These are phyloP conservation scores for Protonemura montana DNA, from an alignment of 2,888 invertebrate species.

Conservation along the genomic window DNA sequence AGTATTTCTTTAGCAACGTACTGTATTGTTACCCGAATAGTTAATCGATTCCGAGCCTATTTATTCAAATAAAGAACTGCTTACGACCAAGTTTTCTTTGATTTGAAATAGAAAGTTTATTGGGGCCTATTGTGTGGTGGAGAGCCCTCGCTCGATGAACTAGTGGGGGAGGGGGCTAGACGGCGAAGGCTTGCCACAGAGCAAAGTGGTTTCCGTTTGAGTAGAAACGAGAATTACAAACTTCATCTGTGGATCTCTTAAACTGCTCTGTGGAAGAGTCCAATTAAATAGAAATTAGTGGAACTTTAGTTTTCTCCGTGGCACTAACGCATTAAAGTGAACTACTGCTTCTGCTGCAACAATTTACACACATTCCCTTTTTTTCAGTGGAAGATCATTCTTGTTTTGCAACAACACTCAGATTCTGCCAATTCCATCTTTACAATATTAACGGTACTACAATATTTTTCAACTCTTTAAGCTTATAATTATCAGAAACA, in stretches of 20 bases:
- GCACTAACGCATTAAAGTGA: background rate
- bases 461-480: too few species aligned
- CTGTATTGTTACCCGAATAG: too few species aligned
- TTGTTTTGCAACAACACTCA: too few species aligned
- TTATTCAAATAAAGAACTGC: background rate
- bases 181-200: background rate
- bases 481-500: too few species aligned
- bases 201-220: conserved; percentile 3
- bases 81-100: background rate
- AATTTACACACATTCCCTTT: too few species aligned
- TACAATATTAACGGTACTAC: too few species aligned
- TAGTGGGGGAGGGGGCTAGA: background rate
- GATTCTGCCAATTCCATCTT: too few species aligned
- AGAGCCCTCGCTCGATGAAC: background rate
- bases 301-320: background rate
- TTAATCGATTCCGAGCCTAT: too few species aligned
- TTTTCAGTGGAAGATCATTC: too few species aligned
- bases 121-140: background rate
- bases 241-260: conserved; percentile 4
- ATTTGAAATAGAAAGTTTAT: background rate
- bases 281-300: background rate
- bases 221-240: background rate
- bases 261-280: background rate
- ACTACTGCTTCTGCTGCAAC: background rate
- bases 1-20: too few species aligned